Evolutionary conservation across 2,113 vertebrate species (phyloP), one percentile per base, ranked within the genome.

Genomic region (Saccopteryx bilineata): DNA sequence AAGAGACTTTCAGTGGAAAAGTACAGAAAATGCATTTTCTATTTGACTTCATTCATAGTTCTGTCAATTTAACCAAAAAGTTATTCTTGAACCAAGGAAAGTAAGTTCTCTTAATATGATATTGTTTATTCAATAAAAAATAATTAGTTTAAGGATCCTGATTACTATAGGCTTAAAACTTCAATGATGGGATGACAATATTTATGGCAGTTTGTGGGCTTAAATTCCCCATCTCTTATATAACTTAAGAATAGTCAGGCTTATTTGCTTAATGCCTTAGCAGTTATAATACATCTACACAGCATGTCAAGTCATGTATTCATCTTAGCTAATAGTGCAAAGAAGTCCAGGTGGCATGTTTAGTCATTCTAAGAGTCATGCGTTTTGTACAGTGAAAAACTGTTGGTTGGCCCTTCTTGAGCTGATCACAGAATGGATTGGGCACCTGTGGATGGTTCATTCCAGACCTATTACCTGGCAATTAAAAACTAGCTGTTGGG

Each of bases 11-110:
- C 46, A n/a, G 15, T 28, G 65, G 68, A 74, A 95, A 93, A 82
- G 46, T 56, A 56, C 2, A 93, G 18, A 54, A 93, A 63, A 69
- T 5, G 5, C 54, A 87, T 93, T 39, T 91, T 63, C 28, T 58
- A n/a, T 87, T 86, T 83, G n/a, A 95, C n/a, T 69, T 74, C 46
- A 50, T 69, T 74, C 46, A 50, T 46, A 87, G 18, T 28, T 92
- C 19, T 26, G 17, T 68, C 50, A n/a, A 6, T 83, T 79, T 71
- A 96, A 69, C 11, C 52, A 80, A 87, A 92, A 69, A 21, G 14
- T 48, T 94, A 72, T 82, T 91, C 31, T 66, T 93, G 5, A 63
- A 23, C 23, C 7, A 63, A 71, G 21, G n/a, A 80, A 90, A 28
- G n/a, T 48, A 72, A 78, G 4, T 85, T 80, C 48, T 39, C 52